These are phyloP conservation scores for Balaenoptera acutorostrata DNA, from an alignment of 2,113 vertebrate genomes.

Conservation along the genomic window DNA sequence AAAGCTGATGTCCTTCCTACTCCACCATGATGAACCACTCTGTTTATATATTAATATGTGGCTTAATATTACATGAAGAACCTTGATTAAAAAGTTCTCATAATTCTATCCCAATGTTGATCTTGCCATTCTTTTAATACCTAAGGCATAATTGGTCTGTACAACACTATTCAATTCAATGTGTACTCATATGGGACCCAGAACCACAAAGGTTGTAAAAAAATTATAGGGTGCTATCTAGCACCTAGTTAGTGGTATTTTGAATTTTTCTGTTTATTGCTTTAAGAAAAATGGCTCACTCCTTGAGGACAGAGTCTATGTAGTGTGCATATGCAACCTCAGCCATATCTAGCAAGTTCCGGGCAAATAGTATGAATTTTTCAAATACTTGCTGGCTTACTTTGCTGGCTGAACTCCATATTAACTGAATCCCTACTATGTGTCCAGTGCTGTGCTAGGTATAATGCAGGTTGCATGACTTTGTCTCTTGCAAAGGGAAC, in stretches of 20 bases:
- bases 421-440: background rate
- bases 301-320: background rate
- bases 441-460: background rate
- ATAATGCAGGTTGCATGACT: background rate
- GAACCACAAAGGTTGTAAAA: background rate
- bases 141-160: background rate
- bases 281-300: background rate
- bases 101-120: background rate
- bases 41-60: background rate
- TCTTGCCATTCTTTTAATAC: background rate
- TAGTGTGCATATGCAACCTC: background rate
- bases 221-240: background rate
- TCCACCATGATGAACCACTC: background rate
- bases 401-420: background rate
- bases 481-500: background rate
- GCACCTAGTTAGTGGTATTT: background rate
- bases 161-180: background rate
- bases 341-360: background rate
- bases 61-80: background rate
- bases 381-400: background rate
- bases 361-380: background rate
- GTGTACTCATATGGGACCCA: background rate
- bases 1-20: background rate
- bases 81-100: background rate
- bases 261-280: background rate